phyloP scores from a whole-genome alignment of 2,113 vertebrate species.

The Otolemur garnettii region DNA sequence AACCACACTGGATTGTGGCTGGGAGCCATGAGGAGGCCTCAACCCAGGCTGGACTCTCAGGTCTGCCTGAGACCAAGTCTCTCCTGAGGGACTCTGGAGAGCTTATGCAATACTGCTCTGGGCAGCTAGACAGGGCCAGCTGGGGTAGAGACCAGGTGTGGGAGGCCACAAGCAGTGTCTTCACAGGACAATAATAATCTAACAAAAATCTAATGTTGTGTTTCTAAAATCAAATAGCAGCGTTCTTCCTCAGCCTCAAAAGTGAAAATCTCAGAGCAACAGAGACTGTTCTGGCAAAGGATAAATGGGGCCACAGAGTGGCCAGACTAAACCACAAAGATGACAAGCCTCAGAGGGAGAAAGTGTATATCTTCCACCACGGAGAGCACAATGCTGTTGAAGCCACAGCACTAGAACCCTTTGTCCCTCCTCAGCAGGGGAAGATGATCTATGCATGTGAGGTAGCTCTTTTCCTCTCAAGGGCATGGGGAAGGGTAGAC shows the following conservation, averaged over 20 bases:
- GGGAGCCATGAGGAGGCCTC: conserved; percentile 65
- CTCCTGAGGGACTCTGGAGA: not conserved
- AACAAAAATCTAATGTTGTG: not conserved
- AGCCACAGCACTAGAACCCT: no score
- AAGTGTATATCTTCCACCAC: not conserved
- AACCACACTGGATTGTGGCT: conserved; percentile 20
- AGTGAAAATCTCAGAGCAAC: not conserved
- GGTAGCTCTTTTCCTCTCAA: not conserved
- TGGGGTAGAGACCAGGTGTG: conserved; percentile 44
- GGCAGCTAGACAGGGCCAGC: not conserved
- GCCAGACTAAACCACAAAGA: not conserved
- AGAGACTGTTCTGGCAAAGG: not conserved
- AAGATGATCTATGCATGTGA: not conserved
- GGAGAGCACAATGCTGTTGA: not conserved
- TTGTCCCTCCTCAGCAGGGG: not conserved
- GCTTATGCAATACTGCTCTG: not conserved
- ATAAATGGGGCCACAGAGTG: not conserved
- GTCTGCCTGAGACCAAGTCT: conserved; percentile 74
- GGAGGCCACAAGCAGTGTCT: not conserved
- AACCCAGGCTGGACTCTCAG: conserved; percentile 88
- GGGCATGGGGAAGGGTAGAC: not conserved
- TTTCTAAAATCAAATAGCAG: conserved; percentile 31
- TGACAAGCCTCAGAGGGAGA: not conserved
- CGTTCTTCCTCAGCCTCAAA: not conserved
- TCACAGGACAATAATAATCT: conserved; percentile 59